These are phyloP conservation scores for Bombus cullumanus DNA, from an alignment of 1,140 invertebrate genomes.

Conservation along the genomic window DNA sequence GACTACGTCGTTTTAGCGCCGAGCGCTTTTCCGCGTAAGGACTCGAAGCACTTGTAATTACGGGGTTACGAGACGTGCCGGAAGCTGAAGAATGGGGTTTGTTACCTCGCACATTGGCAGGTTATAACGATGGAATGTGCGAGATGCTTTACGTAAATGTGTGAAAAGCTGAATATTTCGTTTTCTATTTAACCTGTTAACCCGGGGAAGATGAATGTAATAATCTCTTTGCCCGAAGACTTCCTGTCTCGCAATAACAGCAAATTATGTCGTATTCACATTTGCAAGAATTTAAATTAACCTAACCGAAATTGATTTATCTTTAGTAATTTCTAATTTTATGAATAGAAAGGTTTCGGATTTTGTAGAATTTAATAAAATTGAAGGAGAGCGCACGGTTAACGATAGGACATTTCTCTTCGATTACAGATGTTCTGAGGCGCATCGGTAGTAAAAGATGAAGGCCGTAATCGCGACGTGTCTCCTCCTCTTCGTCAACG, in stretches of 20 bases:
- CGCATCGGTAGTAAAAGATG: constrained; percentile 72
- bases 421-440: constrained; percentile 78
- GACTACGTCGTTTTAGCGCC: neutral
- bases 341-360: too few species aligned
- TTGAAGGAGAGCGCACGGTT: neutral
- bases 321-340: too few species aligned
- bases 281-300: neutral
- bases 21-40: neutral
- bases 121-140: neutral
- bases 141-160: neutral
- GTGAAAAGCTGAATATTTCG: neutral
- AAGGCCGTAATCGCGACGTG: constrained; percentile 74
- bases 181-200: neutral
- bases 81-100: neutral
- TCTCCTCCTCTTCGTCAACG: constrained; percentile 68
- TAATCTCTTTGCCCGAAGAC: neutral
- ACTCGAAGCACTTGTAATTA: constrained; percentile 11
- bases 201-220: neutral
- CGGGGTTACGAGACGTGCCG: neutral
- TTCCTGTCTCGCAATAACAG: neutral
- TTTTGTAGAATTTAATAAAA: too few species aligned
- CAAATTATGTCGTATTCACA: neutral
- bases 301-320: too few species aligned
- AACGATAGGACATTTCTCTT: constrained; percentile 18
- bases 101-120: neutral